phyloP scores from a whole-genome alignment of 2,888 invertebrate genomes.

The Achlya flavicornis region DNA sequence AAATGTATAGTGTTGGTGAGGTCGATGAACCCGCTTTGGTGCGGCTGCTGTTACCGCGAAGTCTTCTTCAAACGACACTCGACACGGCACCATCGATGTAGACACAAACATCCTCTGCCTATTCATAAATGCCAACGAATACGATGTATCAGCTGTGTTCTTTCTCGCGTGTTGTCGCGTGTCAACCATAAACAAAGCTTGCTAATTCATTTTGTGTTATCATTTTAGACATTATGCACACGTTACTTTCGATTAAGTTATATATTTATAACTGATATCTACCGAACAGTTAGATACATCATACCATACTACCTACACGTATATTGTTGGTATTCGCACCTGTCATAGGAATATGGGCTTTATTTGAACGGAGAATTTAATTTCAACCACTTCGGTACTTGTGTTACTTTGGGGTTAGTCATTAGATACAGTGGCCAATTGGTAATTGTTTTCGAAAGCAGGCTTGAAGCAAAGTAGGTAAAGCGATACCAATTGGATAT shows the following conservation, averaged over 20 bases:
- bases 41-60: conserved; percentile 65
- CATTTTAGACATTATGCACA: background rate
- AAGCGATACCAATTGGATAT: background rate
- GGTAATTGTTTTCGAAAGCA: background rate
- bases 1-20: conserved; percentile 79
- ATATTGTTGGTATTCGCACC: no score
- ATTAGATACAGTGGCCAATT: background rate
- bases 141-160: conserved; percentile 32
- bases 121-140: conserved; percentile 38
- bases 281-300: no score
- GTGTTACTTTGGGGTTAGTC: background rate
- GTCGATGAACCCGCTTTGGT: conserved; percentile 70
- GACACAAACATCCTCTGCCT: conserved; percentile 70
- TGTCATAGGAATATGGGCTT: no score
- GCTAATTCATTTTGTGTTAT: conserved; percentile 26
- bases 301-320: no score
- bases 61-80: conserved; percentile 78
- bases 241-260: background rate
- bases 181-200: conserved; percentile 22
- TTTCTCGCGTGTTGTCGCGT: conserved; percentile 7
- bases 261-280: background rate
- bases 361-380: no score
- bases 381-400: no score
- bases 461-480: no score
- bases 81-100: conserved; percentile 63